Conservation (phyloP, 2,797 vertebrate species). For the Chaenodraco wilsoni region DNA sequence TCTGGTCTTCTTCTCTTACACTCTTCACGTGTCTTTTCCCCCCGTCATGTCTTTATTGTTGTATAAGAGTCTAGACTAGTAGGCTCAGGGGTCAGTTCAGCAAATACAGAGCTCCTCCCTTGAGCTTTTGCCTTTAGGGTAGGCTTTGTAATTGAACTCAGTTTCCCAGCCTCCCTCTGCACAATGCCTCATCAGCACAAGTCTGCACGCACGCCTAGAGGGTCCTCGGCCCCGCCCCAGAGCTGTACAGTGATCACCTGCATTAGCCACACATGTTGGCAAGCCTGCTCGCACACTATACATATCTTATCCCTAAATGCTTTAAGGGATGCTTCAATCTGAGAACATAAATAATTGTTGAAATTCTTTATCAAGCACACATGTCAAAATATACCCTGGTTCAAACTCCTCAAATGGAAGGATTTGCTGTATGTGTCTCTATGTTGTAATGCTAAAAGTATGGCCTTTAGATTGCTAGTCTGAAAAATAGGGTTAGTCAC, state of each 20-base stretch:
- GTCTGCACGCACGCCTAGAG: slow-evolving; percentile 14
- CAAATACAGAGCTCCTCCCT: slow-evolving; percentile 58
- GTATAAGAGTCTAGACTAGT: slow-evolving; percentile 68
- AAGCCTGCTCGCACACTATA: slow-evolving; percentile 1
- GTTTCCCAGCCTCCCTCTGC: slow-evolving; percentile 43
- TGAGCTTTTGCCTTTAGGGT: slow-evolving; percentile 50
- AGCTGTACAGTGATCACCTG: slow-evolving; percentile 10
- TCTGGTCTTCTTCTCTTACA: slow-evolving; percentile 4
- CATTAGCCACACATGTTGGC: slow-evolving; percentile 19
- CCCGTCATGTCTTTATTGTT: slow-evolving; percentile 32
- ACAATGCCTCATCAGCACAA: slow-evolving; percentile 36
- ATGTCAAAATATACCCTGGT: background rate
- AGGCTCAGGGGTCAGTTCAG: slow-evolving; percentile 57
- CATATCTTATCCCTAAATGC: slow-evolving; percentile 2
- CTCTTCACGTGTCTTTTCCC: slow-evolving; percentile 15
- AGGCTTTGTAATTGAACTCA: slow-evolving; percentile 49
- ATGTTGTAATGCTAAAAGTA: background rate
- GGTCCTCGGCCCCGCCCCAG: slow-evolving; percentile 5
- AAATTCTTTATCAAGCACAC: background rate
- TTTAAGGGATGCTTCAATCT: background rate
- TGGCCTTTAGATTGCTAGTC: background rate
- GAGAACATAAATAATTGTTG: background rate
- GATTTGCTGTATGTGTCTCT: background rate
- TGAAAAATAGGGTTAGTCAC: background rate
- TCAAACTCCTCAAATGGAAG: background rate